Base-by-base conservation (phyloP, 2,888 invertebrate species). In the Volucella inanis region DNA sequence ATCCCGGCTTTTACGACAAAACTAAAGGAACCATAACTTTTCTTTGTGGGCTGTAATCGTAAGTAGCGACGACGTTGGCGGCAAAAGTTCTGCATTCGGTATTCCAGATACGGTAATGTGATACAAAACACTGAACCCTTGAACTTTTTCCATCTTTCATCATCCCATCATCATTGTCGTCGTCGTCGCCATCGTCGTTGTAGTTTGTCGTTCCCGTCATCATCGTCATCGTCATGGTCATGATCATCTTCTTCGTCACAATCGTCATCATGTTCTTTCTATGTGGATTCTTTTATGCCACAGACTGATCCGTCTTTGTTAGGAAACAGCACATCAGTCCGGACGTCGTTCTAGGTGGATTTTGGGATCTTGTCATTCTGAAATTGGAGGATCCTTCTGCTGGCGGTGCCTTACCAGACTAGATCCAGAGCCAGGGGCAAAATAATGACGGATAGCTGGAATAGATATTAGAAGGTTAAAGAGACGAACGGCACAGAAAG, bases 71-170 rank as follows among this genome's bases (percentile, higher is more conserved):
- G 76, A 54, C 31, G 9, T 47, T 39, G 14, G 22, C 62, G 64
- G 61, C 50, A 67, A 71, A 39, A 59, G 75, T 72, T 72, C 62
- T 64, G 80, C 70, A 54, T 79, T 75, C 55, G 54, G 57, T 62
- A 85, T 72, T 80, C 67, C 71, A 68, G 76, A 76, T 76, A 85
- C 85, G 61, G 85, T 81, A 81, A 85, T 77, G 61, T 67, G 76
- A 85, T 85, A 85, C 85, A 85, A 85, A 85, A 81, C 52, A 67
- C 64, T 62, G 64, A 77, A 76, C 85, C 85, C 81, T 81, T 85
- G 85, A 85, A 85, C 85, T 85, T 76, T 52, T 81, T 85, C 67
- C 76, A 81, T 79, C 84, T 75, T 84, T 84, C 84, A 76, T 84
- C 75, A 79, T 84, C 49, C 67, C 65, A 84, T 71, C 74, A 54